These are phyloP conservation scores for Eudasyphora cyanicolor DNA, from an alignment of 2,888 invertebrate species.

Conservation along the genomic window DNA sequence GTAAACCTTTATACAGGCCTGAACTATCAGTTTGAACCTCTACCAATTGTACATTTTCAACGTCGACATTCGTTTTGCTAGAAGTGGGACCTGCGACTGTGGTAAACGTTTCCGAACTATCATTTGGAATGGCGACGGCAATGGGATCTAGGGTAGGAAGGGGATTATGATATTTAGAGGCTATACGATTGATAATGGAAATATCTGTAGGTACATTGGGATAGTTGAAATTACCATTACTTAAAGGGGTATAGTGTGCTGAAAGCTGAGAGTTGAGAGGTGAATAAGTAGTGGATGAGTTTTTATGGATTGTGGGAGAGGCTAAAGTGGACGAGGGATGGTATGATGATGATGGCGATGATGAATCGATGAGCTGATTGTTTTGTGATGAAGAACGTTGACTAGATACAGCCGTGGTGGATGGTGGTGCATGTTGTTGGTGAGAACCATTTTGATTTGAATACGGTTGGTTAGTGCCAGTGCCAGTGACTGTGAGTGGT, in stretches of 20 bases:
- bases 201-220: conserved; percentile 71
- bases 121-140: conserved; percentile 75
- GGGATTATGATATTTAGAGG: conserved; percentile 75
- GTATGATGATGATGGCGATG: conserved; percentile 43
- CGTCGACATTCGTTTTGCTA: conserved; percentile 69
- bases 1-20: conserved; percentile 62
- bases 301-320: conserved; percentile 1
- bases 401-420: conserved; percentile 33
- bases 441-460: not conserved
- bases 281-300: conserved; percentile 39
- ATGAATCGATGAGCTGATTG: conserved; percentile 48
- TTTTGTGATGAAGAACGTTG: conserved; percentile 46
- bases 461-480: not conserved
- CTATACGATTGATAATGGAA: conserved; percentile 70
- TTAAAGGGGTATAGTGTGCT: conserved; percentile 61
- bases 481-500: conserved; percentile 33
- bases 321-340: conserved; percentile 6
- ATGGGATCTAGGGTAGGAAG: conserved; percentile 79
- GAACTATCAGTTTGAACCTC: conserved; percentile 53
- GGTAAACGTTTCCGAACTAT: conserved; percentile 60
- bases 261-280: conserved; percentile 48
- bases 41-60: conserved; percentile 73
- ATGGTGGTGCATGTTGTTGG: conserved; percentile 12
- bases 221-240: conserved; percentile 70
- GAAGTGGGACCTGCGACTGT: conserved; percentile 63